Evolutionary conservation across 2,797 vertebrate genomes (phyloP).

Genomic region (Trichosurus vulpecula): DNA sequence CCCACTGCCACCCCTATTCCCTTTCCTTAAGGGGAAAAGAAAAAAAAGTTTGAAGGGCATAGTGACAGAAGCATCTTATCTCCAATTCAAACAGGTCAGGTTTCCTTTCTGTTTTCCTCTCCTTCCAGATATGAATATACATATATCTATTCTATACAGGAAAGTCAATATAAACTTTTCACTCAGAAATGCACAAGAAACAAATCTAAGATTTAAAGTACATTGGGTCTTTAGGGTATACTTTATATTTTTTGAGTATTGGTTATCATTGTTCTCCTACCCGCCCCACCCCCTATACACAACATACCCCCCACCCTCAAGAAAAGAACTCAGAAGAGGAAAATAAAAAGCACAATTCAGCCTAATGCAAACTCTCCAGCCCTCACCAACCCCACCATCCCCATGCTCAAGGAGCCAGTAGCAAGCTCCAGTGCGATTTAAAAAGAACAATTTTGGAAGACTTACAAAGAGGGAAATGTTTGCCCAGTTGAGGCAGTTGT

Average conservation of each 20-base stretch:
- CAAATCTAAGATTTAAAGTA: not conserved
- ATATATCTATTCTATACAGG: not conserved
- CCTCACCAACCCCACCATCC: not conserved
- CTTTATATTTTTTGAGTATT: not conserved
- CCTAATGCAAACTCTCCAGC: not conserved
- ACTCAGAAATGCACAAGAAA: conserved; percentile 18
- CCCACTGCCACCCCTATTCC: not conserved
- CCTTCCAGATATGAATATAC: not conserved
- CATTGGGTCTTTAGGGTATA: not conserved
- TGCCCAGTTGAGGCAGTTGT: conserved; percentile 34
- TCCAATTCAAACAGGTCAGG: not conserved
- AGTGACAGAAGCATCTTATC: not conserved
- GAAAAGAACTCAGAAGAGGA: not conserved
- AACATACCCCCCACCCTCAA: not conserved
- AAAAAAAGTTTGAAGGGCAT: conserved; percentile 29
- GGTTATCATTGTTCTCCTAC: not conserved
- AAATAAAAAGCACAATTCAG: not conserved
- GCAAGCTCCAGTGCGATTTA: not conserved
- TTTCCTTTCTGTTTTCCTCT: not conserved
- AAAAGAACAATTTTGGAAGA: conserved; percentile 59
- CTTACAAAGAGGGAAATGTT: conserved; percentile 63
- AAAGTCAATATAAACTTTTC: not conserved
- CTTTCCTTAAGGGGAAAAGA: not conserved
- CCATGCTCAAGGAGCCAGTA: not conserved
- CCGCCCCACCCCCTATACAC: not conserved